Percentiles rank a stretch among this genome's conserved stretches.
Conservation (phyloP, 2,113 vertebrate species). For the Psettodes erumei region DNA sequence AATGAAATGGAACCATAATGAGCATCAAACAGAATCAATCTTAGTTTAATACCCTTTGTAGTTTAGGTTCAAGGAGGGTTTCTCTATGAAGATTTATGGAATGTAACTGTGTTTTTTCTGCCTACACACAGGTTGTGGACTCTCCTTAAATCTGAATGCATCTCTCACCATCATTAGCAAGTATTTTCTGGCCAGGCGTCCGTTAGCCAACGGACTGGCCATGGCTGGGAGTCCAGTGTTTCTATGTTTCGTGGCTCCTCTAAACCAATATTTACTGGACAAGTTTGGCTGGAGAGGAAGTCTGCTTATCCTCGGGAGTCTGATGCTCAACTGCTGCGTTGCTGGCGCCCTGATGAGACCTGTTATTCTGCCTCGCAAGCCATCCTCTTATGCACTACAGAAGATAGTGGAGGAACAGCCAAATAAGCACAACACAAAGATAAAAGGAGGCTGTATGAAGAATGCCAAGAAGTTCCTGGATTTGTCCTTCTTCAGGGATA, state of each 20-base stretch:
- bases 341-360: constrained; percentile 89
- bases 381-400: not conserved
- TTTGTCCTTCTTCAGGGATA: constrained; percentile 86
- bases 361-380: constrained; percentile 32
- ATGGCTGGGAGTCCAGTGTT: constrained; percentile 88
- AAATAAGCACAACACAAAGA: constrained; percentile 16
- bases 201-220: constrained; percentile 85
- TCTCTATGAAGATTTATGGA: constrained; percentile 30
- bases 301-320: constrained; percentile 86
- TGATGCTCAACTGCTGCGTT: constrained; percentile 87
- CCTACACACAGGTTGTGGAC: constrained; percentile 82
- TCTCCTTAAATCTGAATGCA: constrained; percentile 88
- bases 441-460: constrained; percentile 62
- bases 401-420: constrained; percentile 22
- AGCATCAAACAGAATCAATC: constrained; percentile 61
- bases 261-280: constrained; percentile 84
- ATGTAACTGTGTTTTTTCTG: constrained; percentile 44
- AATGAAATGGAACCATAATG: constrained; percentile 79
- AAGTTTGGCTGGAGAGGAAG: constrained; percentile 88
- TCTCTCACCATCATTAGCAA: constrained; percentile 89
- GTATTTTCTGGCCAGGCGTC: constrained; percentile 86
- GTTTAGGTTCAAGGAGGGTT: constrained; percentile 35
- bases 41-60: constrained; percentile 74
- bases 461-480: constrained; percentile 80
- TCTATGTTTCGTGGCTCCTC: constrained; percentile 83